Base-by-base conservation (phyloP, 2,797 vertebrate species). In the Hephaestus fuliginosus region DNA sequence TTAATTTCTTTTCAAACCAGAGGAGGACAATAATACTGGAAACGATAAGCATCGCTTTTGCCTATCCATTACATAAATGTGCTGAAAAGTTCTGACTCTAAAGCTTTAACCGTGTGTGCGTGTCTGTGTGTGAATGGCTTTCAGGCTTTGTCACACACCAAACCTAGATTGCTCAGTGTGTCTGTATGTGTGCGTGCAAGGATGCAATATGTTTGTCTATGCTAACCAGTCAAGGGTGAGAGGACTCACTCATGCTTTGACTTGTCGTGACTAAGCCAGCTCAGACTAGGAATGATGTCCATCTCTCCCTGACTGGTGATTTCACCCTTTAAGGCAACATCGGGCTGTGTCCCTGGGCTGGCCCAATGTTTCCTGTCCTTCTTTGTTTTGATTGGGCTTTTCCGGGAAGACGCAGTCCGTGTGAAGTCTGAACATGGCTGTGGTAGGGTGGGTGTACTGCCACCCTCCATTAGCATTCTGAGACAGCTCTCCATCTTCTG, bases 321-420 rank as follows among this genome's bases (percentile, higher is more conserved):
- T 95, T 94, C 82, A 91, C 90, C 95, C 94, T 91, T 82, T 89
- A 96, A 94, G 89, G 93, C 91, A 87, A 85, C 72, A 81, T 73
- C 60, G 70, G 63, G 15, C 85, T 62, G 51, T 72, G 84, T 89
- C 82, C 58, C 86, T 68, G 8, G 78, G 82, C 65, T 81, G 72
- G 85, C 81, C 77, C 83, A 76, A 74, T 74, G 72, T 79, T 73
- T 86, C 68, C 78, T 86, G 87, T 88, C 84, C 68, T 84, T 41
- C 74, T 81, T 83, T 93, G 80, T 90, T 91, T 89, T 84, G 44
- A 80, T 78, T 91, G 66, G 77, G 56, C 73, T 83, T 88, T 80
- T 89, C 75, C 76, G 82, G 77, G 79, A 86, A 71, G 74, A 77
- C 58, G 10, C 56, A 55, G 73, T 20, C 76, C 84, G 77, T 80